Evolutionary conservation across 2,888 invertebrate genomes (phyloP).

Genomic region (Eupeodes luniger): DNA sequence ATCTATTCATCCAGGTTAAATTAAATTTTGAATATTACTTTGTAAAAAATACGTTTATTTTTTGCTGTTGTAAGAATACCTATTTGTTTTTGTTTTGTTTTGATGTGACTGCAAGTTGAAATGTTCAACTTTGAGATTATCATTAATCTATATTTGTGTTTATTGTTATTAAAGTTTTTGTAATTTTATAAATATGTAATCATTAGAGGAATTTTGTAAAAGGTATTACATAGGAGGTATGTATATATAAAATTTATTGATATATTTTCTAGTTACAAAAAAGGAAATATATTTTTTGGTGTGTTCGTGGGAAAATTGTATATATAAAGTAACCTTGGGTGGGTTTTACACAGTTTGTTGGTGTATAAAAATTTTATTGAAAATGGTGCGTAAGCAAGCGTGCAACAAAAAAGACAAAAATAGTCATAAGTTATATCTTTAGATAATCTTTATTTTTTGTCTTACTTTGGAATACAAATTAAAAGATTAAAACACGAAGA

Average conservation of each 20-base stretch:
- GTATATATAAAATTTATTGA: neutral
- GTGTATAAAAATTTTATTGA: neutral
- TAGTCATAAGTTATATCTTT: slow-evolving; percentile 10
- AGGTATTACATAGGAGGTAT: neutral
- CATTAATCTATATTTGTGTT: neutral
- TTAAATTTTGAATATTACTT: slow-evolving; percentile 3
- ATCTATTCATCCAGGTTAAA: slow-evolving; percentile 8
- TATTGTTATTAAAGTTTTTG: neutral
- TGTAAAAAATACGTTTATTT: too few species aligned
- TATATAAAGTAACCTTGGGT: slow-evolving; percentile 4
- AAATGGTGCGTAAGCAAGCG: slow-evolving; percentile 28
- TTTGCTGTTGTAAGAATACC: neutral
- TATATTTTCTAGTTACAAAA: slow-evolving; percentile 9
- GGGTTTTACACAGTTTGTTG: slow-evolving; percentile 10
- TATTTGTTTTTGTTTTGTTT: neutral
- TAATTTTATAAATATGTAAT: neutral
- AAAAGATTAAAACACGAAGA: too few species aligned
- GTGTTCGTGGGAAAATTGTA: slow-evolving; percentile 28
- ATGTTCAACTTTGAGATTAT: neutral
- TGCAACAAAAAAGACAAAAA: neutral
- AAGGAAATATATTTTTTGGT: slow-evolving; percentile 19
- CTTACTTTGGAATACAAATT: neutral
- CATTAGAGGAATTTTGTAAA: neutral
- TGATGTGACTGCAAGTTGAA: neutral
- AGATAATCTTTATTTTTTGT: neutral